Base-by-base conservation (phyloP, 2,888 invertebrate species). In the Ormyrus rosae region DNA sequence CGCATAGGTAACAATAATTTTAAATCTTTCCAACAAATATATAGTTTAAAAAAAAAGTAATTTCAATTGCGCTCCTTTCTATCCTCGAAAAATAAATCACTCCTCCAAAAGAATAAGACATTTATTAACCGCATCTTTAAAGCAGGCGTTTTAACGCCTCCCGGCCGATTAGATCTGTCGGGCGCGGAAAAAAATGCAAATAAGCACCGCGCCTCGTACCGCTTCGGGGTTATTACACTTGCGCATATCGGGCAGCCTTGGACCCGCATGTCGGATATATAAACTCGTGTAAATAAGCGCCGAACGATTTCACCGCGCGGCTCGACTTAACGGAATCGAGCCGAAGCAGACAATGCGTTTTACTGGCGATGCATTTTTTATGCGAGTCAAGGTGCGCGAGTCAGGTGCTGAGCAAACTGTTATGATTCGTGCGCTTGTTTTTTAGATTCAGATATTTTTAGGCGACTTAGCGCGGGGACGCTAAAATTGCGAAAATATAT, bases 181-280 rank as follows among this genome's bases (percentile, higher is more conserved):
- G 34, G n/a, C 11, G 46, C 10, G 45, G 19, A 10, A 13, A 34
- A 61, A 61, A 53, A 61, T 48, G 11, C 58, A 68, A 69, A 69
- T 34, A 68, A 55, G 53, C 46, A 6, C 10, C 11, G 69, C 46
- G 46, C 46, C 6, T 68, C 46, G 10, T 46, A 10, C 69, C 61
- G 61, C 76, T 70, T 64, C 45, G 53, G 56, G 69, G 56, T 77
- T 77, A 77, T 68, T 64, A 70, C 63, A 61, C 56, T 48, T 61
- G 70, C 48, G 48, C 6, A 5, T 6, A 56, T 11, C 56, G 56
- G n/a, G n/a, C 34, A 63, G 63, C 63, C 46, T 63, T 76, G 65
- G 46, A 8, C n/a, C 34, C 34, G 34, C 34, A 34, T 58, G 55
- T 45, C n/a, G 55, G 1, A 56, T 53, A 58, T 64, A 11, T 7